phyloP scores from a whole-genome alignment of 2,888 invertebrate species.

The Bellardia pandia region DNA sequence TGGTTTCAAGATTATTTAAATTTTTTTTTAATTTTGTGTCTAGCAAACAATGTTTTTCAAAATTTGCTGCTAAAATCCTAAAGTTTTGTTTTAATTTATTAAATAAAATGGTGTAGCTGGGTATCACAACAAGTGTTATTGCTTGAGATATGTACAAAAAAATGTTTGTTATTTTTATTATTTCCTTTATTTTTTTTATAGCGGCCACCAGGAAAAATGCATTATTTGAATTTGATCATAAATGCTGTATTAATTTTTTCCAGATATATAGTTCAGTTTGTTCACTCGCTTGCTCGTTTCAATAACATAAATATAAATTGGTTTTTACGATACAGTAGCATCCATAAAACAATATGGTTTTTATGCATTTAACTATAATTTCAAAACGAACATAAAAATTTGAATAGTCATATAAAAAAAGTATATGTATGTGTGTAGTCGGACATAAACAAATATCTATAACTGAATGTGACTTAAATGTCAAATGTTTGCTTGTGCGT shows the following conservation, averaged over 20 bases:
- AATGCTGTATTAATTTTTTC: slow-evolving; percentile 55
- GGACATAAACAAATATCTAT: slow-evolving; percentile 26
- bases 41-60: too few species aligned
- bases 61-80: too few species aligned
- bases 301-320: slow-evolving; percentile 61
- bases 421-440: neutral
- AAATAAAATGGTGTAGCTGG: slow-evolving; percentile 1
- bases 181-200: slow-evolving; percentile 30
- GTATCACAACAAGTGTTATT: slow-evolving; percentile 37
- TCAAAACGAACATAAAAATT: slow-evolving; percentile 54
- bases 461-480: slow-evolving; percentile 53
- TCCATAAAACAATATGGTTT: slow-evolving; percentile 65
- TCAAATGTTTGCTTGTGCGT: slow-evolving; percentile 9
- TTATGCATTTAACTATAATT: slow-evolving; percentile 65
- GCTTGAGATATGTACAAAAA: slow-evolving; percentile 9
- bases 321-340: slow-evolving; percentile 57
- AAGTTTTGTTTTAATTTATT: neutral
- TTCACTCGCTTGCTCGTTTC: slow-evolving; percentile 6
- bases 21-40: too few species aligned
- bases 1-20: too few species aligned
- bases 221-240: slow-evolving; percentile 62
- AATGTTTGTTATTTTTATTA: slow-evolving; percentile 6
- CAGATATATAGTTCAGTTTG: neutral
- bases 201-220: slow-evolving; percentile 39
- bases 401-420: slow-evolving; percentile 33